Evolutionary conservation across 1,140 invertebrate genomes (phyloP).

Genomic region (Melipona quadrifasciata): DNA sequence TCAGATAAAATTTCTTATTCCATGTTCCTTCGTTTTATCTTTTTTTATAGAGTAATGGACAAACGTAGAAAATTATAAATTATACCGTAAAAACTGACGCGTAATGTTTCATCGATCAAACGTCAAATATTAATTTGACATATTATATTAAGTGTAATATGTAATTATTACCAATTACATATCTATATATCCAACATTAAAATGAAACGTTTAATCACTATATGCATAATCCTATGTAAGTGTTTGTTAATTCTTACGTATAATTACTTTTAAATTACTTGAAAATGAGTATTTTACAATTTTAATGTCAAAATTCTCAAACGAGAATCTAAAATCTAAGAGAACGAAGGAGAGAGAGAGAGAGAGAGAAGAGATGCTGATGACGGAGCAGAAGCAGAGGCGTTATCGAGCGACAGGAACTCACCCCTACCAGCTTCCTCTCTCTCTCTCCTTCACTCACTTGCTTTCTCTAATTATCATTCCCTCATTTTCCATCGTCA

Average conservation of each 20-base stretch:
- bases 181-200: not conserved
- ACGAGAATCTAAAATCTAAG: not conserved
- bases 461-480: not conserved
- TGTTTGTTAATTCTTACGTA: too few relatives aligned
- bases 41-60: too few relatives aligned
- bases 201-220: not conserved
- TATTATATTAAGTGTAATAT: not conserved
- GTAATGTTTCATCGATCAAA: not conserved
- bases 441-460: not conserved
- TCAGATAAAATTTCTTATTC: too few relatives aligned
- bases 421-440: conserved; percentile 16
- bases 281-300: not conserved
- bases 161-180: too few relatives aligned
- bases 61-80: too few relatives aligned
- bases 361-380: conserved; percentile 34
- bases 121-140: not conserved
- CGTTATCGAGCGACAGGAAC: conserved; percentile 48
- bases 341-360: conserved; percentile 5
- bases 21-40: too few relatives aligned
- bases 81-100: too few relatives aligned
- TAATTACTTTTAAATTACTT: not conserved
- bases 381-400: conserved; percentile 44
- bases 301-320: not conserved
- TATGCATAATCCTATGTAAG: not conserved
- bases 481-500: conserved; percentile 7